phyloP scores from a whole-genome alignment of 2,113 vertebrate species.

The Ptilonorhynchus violaceus region DNA sequence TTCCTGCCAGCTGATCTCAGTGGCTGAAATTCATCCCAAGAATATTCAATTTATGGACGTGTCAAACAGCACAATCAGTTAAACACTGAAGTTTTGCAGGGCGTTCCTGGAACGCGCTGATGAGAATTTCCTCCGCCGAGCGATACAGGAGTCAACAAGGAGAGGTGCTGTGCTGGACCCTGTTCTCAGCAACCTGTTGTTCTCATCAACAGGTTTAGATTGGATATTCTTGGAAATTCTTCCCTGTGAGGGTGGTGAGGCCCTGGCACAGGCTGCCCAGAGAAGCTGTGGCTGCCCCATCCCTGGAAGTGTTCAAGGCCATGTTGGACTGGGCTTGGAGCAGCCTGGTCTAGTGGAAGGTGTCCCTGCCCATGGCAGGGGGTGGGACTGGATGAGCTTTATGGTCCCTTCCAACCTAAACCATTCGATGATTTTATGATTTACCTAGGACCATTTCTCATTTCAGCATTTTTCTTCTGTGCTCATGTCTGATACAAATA shows the following conservation, averaged over 20 bases:
- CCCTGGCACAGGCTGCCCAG: not conserved
- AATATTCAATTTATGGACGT: not conserved
- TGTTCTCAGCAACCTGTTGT: not conserved
- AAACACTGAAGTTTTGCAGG: not conserved
- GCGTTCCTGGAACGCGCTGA: not conserved
- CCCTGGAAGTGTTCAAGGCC: not conserved
- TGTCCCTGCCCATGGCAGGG: not conserved
- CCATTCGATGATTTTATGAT: not conserved
- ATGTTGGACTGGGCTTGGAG: fast-evolving
- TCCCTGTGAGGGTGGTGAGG: not conserved
- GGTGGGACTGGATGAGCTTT: not conserved
- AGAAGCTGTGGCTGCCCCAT: not conserved
- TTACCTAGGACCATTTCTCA: not conserved
- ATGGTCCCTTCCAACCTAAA: not conserved
- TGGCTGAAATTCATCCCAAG: not conserved
- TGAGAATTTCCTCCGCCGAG: not conserved
- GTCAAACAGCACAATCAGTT: not conserved
- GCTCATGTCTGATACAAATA: not conserved
- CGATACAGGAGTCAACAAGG: not conserved
- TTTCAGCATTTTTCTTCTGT: not conserved
- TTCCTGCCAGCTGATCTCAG: not conserved
- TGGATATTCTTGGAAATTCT: not conserved
- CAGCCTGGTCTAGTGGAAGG: not conserved
- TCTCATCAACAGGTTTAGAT: not conserved
- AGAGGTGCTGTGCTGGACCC: not conserved